Conservation (phyloP, 2,113 vertebrate species). For the Centropus bengalensis region DNA sequence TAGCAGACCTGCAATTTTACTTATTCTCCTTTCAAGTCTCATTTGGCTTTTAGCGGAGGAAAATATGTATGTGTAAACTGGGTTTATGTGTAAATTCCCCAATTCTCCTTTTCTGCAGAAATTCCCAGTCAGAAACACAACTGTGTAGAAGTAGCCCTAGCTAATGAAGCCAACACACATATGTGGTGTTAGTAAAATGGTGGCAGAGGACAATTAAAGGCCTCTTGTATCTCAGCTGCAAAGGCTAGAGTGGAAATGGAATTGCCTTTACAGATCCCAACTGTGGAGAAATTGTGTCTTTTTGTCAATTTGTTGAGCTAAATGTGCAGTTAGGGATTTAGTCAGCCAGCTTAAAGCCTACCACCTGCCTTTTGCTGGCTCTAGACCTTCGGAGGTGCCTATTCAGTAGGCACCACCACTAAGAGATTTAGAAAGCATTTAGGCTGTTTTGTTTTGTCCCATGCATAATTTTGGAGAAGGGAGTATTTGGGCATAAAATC, state of each 20-base stretch:
- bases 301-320: background rate
- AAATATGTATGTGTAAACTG: background rate
- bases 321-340: background rate
- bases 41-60: background rate
- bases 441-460: background rate
- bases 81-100: background rate
- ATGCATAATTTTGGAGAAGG: background rate
- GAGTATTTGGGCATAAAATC: background rate
- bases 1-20: background rate
- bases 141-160: background rate
- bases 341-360: background rate
- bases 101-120: background rate
- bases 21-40: background rate
- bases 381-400: background rate
- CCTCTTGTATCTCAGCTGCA: background rate
- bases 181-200: background rate
- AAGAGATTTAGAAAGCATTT: background rate
- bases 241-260: background rate
- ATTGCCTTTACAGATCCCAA: background rate
- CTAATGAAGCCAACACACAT: background rate
- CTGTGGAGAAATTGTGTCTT: background rate
- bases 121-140: background rate
- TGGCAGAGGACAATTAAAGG: background rate
- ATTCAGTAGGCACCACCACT: background rate
- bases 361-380: background rate